phyloP scores from a whole-genome alignment of 1,140 invertebrate genomes.

The Muscidifurax raptorellus region DNA sequence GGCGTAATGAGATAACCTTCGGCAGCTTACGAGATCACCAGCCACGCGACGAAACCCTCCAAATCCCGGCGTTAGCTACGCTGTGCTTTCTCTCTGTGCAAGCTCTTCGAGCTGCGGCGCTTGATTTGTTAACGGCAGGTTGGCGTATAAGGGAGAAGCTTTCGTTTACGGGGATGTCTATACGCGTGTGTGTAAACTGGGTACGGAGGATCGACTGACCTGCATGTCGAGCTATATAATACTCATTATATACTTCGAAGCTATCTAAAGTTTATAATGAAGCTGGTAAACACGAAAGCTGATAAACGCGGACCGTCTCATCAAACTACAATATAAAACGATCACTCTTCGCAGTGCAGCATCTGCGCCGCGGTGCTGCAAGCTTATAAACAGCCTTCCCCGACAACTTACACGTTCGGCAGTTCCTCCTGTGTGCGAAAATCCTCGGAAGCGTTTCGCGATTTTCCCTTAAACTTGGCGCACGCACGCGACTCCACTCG shows the following conservation, averaged over 20 bases:
- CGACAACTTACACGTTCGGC: neutral
- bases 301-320: neutral
- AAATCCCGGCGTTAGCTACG: slow-evolving; percentile 68
- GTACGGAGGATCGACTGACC: too few relatives aligned
- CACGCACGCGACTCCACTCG: neutral
- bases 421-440: neutral
- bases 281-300: neutral
- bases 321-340: neutral
- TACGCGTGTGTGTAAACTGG: too few relatives aligned
- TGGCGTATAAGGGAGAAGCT: too few relatives aligned
- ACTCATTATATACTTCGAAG: too few relatives aligned
- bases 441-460: neutral
- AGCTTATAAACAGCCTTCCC: neutral
- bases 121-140: neutral
- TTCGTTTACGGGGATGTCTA: too few relatives aligned
- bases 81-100: slow-evolving; percentile 53
- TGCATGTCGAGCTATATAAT: too few relatives aligned
- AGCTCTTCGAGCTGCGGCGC: slow-evolving; percentile 33
- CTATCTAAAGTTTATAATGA: neutral
- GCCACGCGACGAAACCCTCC: slow-evolving; percentile 74
- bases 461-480: slow-evolving; percentile 21
- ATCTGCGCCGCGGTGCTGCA: neutral
- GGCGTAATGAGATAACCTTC: slow-evolving; percentile 73
- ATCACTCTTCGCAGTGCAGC: neutral
- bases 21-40: slow-evolving; percentile 72